phyloP scores from a whole-genome alignment of 2,797 vertebrate species.

The Notolepis coatsorum region DNA sequence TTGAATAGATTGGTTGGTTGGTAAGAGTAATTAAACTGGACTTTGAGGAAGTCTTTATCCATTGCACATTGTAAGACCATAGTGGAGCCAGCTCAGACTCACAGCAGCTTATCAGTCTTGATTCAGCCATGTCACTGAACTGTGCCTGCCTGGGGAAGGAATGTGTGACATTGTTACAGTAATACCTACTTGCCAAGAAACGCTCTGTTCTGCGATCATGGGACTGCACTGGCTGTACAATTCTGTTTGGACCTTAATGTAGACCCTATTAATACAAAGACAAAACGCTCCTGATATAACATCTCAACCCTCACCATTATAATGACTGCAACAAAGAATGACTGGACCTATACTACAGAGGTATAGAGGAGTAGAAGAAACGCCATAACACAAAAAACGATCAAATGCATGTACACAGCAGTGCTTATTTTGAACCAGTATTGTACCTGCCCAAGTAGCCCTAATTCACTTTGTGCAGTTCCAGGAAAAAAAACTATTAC shows the following conservation, averaged over 20 bases:
- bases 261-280: no score
- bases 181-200: neutral
- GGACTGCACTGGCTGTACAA: no score
- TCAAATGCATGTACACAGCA: neutral
- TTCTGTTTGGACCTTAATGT: no score
- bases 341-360: neutral
- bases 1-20: conserved; percentile 55
- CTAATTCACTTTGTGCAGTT: neutral
- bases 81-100: conserved; percentile 37
- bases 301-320: neutral
- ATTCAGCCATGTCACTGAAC: conserved; percentile 27
- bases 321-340: neutral
- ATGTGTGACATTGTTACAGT: neutral
- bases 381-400: neutral
- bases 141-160: conserved; percentile 35
- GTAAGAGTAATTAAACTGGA: no score
- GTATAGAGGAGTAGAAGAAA: neutral
- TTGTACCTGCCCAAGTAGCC: neutral
- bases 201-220: no score
- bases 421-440: neutral
- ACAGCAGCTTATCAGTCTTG: conserved; percentile 41
- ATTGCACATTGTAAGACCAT: no score
- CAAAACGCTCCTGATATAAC: neutral
- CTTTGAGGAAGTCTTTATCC: no score
- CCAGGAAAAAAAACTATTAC: conserved; percentile 20